Conservation (phyloP, 1,140 invertebrate genomes). For the Diploscapter pachys region DNA sequence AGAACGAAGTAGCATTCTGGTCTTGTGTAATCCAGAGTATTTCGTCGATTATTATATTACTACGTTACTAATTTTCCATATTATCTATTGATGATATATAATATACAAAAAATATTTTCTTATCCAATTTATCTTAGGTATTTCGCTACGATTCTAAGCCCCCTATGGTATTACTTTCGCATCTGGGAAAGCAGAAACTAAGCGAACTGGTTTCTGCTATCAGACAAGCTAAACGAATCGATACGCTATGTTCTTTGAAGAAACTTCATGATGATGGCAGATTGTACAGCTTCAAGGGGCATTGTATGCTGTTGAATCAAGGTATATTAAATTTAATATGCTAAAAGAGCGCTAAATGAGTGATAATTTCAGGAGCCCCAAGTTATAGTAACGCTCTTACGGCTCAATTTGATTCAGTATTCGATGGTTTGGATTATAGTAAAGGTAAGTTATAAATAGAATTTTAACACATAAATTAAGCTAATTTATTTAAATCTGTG, state of each 20-base stretch:
- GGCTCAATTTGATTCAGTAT: not conserved
- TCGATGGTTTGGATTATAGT: slow-evolving; percentile 37
- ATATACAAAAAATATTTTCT: no score
- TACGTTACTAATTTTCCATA: no score
- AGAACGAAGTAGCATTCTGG: no score
- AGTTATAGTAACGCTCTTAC: not conserved
- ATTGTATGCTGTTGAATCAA: no score
- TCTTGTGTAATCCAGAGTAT: no score
- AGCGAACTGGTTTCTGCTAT: not conserved
- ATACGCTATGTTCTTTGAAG: slow-evolving; percentile 5
- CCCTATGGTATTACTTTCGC: not conserved
- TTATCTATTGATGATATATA: no score
- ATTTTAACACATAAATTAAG: no score
- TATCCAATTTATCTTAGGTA: no score
- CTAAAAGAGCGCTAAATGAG: not conserved
- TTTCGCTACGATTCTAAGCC: no score
- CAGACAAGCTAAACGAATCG: not conserved
- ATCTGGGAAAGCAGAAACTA: not conserved
- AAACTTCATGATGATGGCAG: not conserved
- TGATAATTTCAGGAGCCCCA: not conserved
- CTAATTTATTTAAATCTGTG: not conserved
- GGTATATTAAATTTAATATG: not conserved
- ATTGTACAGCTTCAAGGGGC: not conserved
- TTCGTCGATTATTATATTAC: no score
- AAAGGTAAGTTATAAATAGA: slow-evolving; percentile 51